phyloP scores from a whole-genome alignment of 2,797 vertebrate species.

The Darevskia nairensis region DNA sequence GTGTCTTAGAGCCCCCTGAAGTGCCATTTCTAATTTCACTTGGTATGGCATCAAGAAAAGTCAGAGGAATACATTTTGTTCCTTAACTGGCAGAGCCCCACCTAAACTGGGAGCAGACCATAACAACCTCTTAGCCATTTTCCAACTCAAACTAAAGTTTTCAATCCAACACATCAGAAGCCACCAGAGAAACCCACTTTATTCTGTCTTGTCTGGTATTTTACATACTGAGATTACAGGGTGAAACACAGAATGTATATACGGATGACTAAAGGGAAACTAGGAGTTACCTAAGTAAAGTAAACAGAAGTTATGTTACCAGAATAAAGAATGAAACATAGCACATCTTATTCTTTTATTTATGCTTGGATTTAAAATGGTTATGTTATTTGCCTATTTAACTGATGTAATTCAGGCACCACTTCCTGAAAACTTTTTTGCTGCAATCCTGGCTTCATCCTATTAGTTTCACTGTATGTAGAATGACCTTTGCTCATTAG shows the following conservation, averaged over 20 bases:
- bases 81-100: neutral
- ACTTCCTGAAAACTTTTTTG: conserved; percentile 6
- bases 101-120: neutral
- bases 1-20: neutral
- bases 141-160: neutral
- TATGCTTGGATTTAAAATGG: conserved; percentile 9
- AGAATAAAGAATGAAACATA: neutral
- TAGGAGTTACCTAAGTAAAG: neutral
- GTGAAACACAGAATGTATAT: neutral
- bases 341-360: neutral
- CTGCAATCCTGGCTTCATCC: neutral
- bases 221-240: neutral
- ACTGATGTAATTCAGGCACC: neutral
- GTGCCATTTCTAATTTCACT: neutral
- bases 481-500: conserved; percentile 3
- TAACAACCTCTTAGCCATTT: neutral
- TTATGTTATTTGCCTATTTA: neutral
- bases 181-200: neutral
- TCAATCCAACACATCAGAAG: neutral
- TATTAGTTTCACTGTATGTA: neutral
- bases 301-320: neutral
- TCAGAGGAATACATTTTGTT: neutral
- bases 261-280: neutral
- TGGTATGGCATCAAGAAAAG: neutral
- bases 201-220: neutral